Conservation (phyloP, 1,140 invertebrate species). For the Heterodera schachtii region DNA sequence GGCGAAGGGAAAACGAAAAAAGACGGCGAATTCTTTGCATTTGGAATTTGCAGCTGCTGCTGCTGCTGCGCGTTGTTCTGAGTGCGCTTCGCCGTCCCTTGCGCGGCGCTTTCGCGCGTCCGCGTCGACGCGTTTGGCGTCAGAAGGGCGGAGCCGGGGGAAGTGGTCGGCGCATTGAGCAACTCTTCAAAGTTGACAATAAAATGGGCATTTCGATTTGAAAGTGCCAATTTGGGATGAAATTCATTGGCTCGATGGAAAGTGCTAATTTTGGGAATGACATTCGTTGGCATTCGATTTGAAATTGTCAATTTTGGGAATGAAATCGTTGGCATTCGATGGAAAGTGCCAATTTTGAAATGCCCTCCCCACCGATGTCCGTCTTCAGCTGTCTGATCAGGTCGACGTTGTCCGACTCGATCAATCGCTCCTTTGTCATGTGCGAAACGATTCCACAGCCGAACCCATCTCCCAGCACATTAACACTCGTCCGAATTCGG, state of each 20-base stretch:
- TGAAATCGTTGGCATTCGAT: background rate
- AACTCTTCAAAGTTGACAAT: background rate
- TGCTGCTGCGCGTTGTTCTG: background rate
- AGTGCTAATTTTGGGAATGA: background rate
- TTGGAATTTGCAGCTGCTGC: background rate
- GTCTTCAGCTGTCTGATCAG: constrained; percentile 50
- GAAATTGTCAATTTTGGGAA: too few relatives aligned
- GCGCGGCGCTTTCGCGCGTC: background rate
- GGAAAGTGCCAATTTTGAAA: background rate
- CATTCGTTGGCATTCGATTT: background rate
- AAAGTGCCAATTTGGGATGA: too few relatives aligned
- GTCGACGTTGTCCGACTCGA: constrained; percentile 64
- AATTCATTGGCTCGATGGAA: background rate
- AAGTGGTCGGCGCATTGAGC: constrained; percentile 1
- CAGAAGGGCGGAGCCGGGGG: background rate
- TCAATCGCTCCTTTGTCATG: constrained; percentile 56
- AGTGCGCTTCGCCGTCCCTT: background rate
- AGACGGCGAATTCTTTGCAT: background rate
- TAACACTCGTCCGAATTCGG: constrained; percentile 91
- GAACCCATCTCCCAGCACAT: constrained; percentile 85
- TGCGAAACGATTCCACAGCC: constrained; percentile 87
- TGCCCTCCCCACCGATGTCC: constrained; percentile 41
- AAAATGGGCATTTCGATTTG: too few relatives aligned
- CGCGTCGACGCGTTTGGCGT: background rate
- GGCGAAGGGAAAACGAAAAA: constrained; percentile 2